phyloP scores from a whole-genome alignment of 2,888 invertebrate species.

The Andrena marginata region DNA sequence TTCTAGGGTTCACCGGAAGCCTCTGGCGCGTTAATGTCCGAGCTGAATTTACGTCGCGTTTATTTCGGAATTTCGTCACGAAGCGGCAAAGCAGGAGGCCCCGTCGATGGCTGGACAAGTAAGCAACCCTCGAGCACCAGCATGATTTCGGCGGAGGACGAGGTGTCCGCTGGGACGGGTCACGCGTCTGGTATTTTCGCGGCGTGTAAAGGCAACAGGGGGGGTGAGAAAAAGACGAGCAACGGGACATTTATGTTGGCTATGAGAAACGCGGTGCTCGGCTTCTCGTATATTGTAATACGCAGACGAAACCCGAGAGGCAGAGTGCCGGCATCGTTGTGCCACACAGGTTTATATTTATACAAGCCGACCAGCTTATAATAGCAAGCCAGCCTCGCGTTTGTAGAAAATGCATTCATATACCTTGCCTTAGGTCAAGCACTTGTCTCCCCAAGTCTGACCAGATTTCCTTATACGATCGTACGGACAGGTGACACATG shows the following conservation, averaged over 20 bases:
- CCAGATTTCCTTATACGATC: conserved; percentile 63
- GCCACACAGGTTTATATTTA: conserved; percentile 82
- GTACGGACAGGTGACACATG: neutral
- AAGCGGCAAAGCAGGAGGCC: neutral
- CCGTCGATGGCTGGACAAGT: too few relatives aligned
- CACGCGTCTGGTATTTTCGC: conserved; percentile 27
- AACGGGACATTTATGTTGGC: conserved; percentile 62
- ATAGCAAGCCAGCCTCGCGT: conserved; percentile 77
- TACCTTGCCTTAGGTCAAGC: conserved; percentile 79
- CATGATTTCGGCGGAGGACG: neutral
- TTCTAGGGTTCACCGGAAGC: too few relatives aligned
- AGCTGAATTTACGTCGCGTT: neutral
- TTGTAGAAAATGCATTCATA: conserved; percentile 79
- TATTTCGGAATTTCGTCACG: conserved; percentile 6
- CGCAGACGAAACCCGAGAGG: conserved; percentile 82
- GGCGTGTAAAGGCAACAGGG: neutral
- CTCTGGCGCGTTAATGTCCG: too few relatives aligned
- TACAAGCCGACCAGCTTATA: conserved; percentile 80
- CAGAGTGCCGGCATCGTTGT: conserved; percentile 73
- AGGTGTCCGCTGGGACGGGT: neutral
- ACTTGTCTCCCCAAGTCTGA: conserved; percentile 58
- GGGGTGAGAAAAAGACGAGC: conserved; percentile 30
- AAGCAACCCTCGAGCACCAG: too few relatives aligned
- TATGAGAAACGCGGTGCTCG: conserved; percentile 67
- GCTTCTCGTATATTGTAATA: conserved; percentile 78